Base-by-base conservation (phyloP, 2,797 vertebrate genomes). In the Myiotriccus ornatus region DNA sequence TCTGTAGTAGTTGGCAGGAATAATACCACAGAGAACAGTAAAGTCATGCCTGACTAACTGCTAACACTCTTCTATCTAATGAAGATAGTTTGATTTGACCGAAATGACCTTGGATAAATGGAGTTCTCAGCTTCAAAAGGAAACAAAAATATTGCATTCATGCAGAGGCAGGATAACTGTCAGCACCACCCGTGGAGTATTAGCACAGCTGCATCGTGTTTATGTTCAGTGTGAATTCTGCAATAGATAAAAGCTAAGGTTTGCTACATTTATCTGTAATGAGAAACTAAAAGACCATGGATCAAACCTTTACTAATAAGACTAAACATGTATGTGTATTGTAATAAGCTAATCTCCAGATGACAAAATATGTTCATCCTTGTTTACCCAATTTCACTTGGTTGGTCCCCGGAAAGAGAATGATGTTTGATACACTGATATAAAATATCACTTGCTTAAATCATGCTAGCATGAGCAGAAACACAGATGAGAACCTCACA, bases 151-250 rank as follows among this genome's bases (percentile, higher is more conserved):
- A 78, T 0, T 63, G 35, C 1, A 4, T n/a, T 60, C 27, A 50
- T 5, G 18, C 23, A 74, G 64, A 78, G 80, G 34, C 49, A 46
- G 37, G 30, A 46, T 37, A 86, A 86, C 37, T 64, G 49, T 90
- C 77, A 86, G 62, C 74, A 90, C 88, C 83, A 86, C 86, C 69
- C 90, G 84, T n/a, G 34, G 85, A 86, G 57, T 46, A 81, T 68
- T 81, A 90, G 78, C 53, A 83, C 88, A 93, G 83, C 92, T 93
- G 93, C 60, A 75, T n/a, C 23, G 15, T 78, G 43, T 84, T 88
- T 86, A 46, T 47, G 41, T 57, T 84, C 62, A 60, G 44, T 53
- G 47, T 68, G 92, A 93, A 68, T 50, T 67, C 74, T 68, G 27
- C 34, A 23, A 57, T 0, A 71, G 37, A 84, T 27, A 68, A 91